A percentile compares a stretch with the other conserved stretches of the same genome.
phyloP scores from a whole-genome alignment of 1,140 invertebrate genomes.

The Leptonema lineaticorne region DNA sequence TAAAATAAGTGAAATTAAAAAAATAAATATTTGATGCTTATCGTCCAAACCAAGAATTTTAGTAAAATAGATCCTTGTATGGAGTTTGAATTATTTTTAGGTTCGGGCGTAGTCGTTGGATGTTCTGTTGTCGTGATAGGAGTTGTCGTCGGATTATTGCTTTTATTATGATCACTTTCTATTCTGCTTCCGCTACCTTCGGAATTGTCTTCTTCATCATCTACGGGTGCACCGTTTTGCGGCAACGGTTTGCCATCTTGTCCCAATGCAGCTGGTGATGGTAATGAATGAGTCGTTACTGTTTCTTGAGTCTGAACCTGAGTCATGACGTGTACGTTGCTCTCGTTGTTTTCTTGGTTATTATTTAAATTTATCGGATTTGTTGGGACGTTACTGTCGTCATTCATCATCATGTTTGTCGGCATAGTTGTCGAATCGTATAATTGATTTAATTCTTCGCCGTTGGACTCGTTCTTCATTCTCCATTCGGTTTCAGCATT shows the following conservation, averaged over 20 bases:
- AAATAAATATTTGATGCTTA: neutral
- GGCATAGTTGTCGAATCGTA: conserved; percentile 13
- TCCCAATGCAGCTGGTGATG: conserved; percentile 35
- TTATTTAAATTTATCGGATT: conserved; percentile 1
- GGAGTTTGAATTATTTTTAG: neutral
- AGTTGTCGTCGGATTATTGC: conserved; percentile 21
- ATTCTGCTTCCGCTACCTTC: conserved; percentile 36
- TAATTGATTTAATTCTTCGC: neutral
- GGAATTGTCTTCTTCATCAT: conserved; percentile 39
- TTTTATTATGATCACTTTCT: conserved; percentile 21
- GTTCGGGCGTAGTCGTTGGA: neutral
- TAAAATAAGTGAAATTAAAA: neutral
- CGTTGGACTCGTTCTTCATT: neutral
- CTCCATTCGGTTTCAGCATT: neutral
- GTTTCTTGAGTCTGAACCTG: conserved; percentile 3
- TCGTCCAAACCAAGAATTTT: conserved; percentile 1
- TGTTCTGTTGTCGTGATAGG: conserved; percentile 2
- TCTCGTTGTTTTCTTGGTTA: neutral
- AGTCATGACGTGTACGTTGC: neutral
- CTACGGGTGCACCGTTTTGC: conserved; percentile 36
- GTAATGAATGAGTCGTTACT: conserved; percentile 25
- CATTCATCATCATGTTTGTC: conserved; percentile 8
- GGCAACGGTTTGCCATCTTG: conserved; percentile 30
- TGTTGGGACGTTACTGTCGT: neutral
- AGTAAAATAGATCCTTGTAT: neutral